phyloP scores from a whole-genome alignment of 1,140 invertebrate genomes.

The Hestina assimilis region DNA sequence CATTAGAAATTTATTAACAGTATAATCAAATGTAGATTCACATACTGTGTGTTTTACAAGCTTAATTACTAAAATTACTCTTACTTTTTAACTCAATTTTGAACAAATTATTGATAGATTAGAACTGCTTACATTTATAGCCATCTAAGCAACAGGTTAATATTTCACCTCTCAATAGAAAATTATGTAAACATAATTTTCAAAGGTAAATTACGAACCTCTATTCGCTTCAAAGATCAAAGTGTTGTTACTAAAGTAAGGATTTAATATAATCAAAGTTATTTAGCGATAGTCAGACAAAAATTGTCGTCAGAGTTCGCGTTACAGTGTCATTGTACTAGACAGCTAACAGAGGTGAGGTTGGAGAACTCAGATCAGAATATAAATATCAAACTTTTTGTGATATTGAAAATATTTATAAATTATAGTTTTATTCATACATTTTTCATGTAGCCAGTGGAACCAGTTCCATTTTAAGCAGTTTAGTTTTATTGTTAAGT shows the following conservation, averaged over 20 bases:
- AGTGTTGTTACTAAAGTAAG: neutral
- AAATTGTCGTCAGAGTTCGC: neutral
- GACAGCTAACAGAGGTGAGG: slow-evolving; percentile 9
- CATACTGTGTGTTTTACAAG: too few relatives aligned
- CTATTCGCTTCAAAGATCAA: neutral
- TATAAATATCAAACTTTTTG: neutral
- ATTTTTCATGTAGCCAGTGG: too few relatives aligned
- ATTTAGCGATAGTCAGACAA: neutral
- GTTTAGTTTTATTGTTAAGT: too few relatives aligned
- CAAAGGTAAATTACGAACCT: neutral
- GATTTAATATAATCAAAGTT: neutral
- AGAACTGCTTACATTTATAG: too few relatives aligned
- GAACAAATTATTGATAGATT: too few relatives aligned
- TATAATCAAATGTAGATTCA: too few relatives aligned
- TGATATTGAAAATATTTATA: neutral
- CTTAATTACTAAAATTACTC: neutral
- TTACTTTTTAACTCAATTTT: neutral
- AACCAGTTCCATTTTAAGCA: too few relatives aligned
- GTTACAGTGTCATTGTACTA: slow-evolving; percentile 4
- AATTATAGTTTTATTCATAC: too few relatives aligned
- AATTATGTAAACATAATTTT: neutral
- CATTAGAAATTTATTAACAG: too few relatives aligned
- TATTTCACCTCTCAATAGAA: too few relatives aligned
- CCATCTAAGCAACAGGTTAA: neutral
- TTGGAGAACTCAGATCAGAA: neutral